Evolutionary conservation across 2,113 vertebrate species (phyloP).

Genomic region (Alexandromys fortis): DNA sequence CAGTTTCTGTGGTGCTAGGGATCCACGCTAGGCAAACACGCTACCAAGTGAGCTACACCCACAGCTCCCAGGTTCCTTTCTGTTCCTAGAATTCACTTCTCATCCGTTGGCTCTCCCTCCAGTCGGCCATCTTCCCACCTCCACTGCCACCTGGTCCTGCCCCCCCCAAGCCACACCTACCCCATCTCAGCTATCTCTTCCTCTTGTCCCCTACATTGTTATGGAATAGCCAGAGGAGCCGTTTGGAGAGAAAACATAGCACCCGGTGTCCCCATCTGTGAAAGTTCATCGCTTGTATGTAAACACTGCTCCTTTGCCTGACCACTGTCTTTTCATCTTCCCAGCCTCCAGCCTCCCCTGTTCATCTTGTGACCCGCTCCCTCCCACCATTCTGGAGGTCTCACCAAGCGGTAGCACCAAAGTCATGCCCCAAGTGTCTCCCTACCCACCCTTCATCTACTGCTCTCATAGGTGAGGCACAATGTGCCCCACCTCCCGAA

Average conservation of each 20-base stretch:
- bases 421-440: background rate
- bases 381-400: background rate
- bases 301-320: background rate
- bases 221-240: background rate
- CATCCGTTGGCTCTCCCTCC: background rate
- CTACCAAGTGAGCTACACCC: background rate
- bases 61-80: background rate
- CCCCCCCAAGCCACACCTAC: background rate
- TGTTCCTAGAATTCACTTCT: background rate
- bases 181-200: background rate
- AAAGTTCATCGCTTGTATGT: background rate
- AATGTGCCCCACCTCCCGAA: no score
- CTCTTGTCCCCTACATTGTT: background rate
- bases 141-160: background rate
- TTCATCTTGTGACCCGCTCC: background rate
- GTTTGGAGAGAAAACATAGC: background rate
- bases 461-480: background rate
- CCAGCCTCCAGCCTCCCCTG: background rate
- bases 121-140: background rate
- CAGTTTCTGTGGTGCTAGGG: background rate
- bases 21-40: background rate
- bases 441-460: background rate
- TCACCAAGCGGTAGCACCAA: no score
- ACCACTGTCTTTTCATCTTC: background rate
- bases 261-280: no score